A percentile compares a stretch with the other conserved stretches of the same genome.
phyloP scores from a whole-genome alignment of 53 echinoderm and acorn worm species.

The Antedon mediterranea region DNA sequence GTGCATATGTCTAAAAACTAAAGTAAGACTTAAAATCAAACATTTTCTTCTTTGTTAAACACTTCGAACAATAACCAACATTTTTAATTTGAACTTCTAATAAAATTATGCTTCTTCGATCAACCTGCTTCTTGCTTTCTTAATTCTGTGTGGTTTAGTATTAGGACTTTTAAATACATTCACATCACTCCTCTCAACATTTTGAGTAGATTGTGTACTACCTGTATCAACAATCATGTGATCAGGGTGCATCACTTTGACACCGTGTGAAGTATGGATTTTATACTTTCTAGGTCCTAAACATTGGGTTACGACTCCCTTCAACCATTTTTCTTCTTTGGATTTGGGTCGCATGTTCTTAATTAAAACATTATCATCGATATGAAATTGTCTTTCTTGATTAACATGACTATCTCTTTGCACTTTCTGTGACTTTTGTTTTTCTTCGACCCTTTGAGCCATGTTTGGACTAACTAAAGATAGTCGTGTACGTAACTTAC shows the following conservation, averaged over 20 bases:
- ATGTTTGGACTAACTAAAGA: constrained; percentile 24
- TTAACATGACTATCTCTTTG: background rate
- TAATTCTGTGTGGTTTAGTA: no score
- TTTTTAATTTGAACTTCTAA: no score
- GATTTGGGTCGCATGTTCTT: background rate
- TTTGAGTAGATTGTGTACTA: background rate
- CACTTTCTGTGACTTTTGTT: constrained; percentile 15
- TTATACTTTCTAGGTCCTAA: background rate
- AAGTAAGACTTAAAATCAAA: no score
- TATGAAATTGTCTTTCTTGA: background rate
- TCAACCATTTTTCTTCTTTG: background rate
- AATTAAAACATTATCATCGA: background rate
- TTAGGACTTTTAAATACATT: no score
- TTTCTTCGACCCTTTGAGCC: constrained; percentile 11
- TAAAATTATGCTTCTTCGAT: no score
- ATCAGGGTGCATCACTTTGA: constrained; percentile 5
- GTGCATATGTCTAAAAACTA: no score
- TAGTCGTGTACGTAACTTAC: constrained; percentile 24
- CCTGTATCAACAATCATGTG: background rate
- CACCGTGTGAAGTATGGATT: background rate
- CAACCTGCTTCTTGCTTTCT: no score
- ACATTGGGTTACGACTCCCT: background rate
- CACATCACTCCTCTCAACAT: no score
- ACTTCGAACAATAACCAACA: no score
- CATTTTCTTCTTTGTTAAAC: no score